These are phyloP conservation scores for Drosophila varians DNA, from an alignment of 1,140 invertebrate genomes.

Conservation along the genomic window DNA sequence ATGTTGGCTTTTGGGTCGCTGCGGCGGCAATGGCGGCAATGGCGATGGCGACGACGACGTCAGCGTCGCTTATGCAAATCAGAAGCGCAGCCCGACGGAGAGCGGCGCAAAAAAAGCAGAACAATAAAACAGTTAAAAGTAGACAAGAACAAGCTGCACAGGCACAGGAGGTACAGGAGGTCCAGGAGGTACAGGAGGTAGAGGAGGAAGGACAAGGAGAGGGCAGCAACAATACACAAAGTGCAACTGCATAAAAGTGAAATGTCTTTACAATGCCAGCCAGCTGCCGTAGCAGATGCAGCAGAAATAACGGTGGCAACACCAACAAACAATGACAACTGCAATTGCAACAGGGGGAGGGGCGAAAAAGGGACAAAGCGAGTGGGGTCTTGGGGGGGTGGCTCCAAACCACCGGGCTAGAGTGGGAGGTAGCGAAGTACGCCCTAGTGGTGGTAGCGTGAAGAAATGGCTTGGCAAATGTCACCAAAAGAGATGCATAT, in stretches of 20 bases:
- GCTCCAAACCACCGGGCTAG: constrained; percentile 5
- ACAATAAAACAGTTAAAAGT: constrained; percentile 82
- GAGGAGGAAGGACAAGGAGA: constrained; percentile 10
- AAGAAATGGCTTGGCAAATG: constrained; percentile 7
- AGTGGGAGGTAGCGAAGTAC: not conserved
- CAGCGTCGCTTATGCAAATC: constrained; percentile 76
- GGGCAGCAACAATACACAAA: constrained; percentile 78
- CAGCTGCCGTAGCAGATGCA: constrained; percentile 19
- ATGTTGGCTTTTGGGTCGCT: constrained; percentile 64
- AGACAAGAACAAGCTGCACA: constrained; percentile 74
- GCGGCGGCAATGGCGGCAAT: constrained; percentile 7
- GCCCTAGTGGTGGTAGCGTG: constrained; percentile 29
- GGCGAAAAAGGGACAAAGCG: not conserved
- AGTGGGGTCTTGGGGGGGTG: not conserved
- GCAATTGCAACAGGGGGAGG: constrained; percentile 54
- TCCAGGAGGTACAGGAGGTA: constrained; percentile 7
- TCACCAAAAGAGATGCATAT: constrained; percentile 4
- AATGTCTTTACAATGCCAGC: constrained; percentile 78
- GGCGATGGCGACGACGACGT: no score
- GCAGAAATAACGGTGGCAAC: constrained; percentile 34
- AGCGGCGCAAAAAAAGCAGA: constrained; percentile 52
- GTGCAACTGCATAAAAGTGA: constrained; percentile 82
- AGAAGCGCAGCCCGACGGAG: constrained; percentile 49
- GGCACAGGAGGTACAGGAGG: not conserved
- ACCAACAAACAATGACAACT: constrained; percentile 71